Evolutionary conservation across 2,113 vertebrate genomes (phyloP).

Genomic region (Lepidothrix coronata): DNA sequence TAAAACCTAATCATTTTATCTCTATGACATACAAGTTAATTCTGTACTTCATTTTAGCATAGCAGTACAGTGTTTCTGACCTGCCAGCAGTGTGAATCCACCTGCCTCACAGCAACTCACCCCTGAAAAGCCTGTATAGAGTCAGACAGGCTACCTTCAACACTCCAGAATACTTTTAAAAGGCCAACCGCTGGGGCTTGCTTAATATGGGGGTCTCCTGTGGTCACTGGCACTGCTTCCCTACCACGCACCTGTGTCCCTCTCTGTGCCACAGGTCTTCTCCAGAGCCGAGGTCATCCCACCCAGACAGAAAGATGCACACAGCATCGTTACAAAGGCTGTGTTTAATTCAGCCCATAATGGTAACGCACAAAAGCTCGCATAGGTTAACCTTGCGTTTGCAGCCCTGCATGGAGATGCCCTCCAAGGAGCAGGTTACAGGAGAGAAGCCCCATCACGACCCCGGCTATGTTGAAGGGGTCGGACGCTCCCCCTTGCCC

Average conservation of each 20-base stretch:
- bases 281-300: background rate
- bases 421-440: background rate
- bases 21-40: background rate
- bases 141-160: background rate
- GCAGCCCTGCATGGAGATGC: rapidly evolving
- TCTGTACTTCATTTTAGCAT: background rate
- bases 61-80: background rate
- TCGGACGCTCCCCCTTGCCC: background rate
- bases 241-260: rapidly evolving
- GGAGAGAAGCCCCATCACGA: background rate
- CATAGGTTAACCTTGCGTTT: rapidly evolving
- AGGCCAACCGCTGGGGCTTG: background rate
- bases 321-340: background rate
- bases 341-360: rapidly evolving
- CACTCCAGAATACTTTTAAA: background rate
- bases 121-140: rapidly evolving
- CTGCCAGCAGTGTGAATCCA: background rate
- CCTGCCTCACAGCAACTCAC: background rate
- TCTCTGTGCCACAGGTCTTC: background rate
- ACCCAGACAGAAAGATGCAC: too few species aligned
- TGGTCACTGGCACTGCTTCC: background rate
- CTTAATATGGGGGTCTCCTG: background rate
- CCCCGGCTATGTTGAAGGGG: background rate
- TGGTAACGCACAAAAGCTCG: background rate
- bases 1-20: background rate